Evolutionary conservation across 2,113 vertebrate genomes (phyloP), one percentile per base, ranked within the genome.

Genomic region (Ceyx cyanopectus): DNA sequence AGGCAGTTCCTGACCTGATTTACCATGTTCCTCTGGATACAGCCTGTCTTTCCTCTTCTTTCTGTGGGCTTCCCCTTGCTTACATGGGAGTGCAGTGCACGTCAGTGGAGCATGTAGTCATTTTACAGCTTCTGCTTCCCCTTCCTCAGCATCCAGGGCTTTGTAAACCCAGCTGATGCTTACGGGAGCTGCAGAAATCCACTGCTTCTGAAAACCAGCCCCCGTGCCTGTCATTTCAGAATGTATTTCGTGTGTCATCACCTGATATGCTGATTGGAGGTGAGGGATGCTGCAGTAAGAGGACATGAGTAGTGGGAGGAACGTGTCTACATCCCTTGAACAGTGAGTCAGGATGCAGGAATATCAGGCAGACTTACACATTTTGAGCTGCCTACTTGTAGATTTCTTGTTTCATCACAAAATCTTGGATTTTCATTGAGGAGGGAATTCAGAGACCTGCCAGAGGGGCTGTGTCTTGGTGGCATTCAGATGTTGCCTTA

Each of bases 321-420:
- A 73, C 8, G 7, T 4, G 5, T 82, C 40, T 61, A 27, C 40
- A 26, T 40, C 22, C 58, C 54, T 81, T 1, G 1, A 50, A 17
- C 9, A 43, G 32, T 2, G 3, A 67, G 32, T 56, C 48, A 78
- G 57, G 57, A 22, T 53, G 20, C 11, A 9, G 56, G 9, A 21
- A 40, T 17, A 27, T 32, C 9, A 2, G 5, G 14, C 69, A 43
- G 68, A 66, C 66, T 69, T 66, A 1, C 65, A 4, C 81, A 41
- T 89, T 70, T 19, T 84, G 62, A 81, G 54, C 70, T 91, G 51
- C 40, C 24, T 86, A 9, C 32, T n/a, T 58, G 48, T 27, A 37
- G 53, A 60, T 81, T 91, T 68, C 81, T 78, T 81, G 46, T 79
- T 89, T 89, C 26, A 43, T 72, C 70, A 65, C 67, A 85, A 89